Percentiles rank a stretch among this genome's conserved stretches.
Conservation (phyloP, 1,140 invertebrate genomes). For the Caenorhabditis remanei region DNA sequence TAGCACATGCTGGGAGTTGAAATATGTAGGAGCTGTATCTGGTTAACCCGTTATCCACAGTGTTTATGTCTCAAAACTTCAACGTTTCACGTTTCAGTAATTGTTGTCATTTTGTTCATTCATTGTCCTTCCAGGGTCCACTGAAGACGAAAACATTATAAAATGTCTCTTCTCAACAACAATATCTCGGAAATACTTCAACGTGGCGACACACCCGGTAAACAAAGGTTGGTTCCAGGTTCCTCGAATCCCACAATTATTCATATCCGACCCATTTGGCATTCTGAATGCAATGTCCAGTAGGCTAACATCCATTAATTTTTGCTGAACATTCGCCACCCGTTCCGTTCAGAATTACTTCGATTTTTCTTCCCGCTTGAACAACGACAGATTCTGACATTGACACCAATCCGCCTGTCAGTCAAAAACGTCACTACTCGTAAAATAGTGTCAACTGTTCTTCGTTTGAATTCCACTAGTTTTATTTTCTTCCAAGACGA, state of each 20-base stretch:
- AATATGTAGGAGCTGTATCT: no score
- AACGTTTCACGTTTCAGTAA: not conserved
- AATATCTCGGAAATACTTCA: slow-evolving; percentile 2
- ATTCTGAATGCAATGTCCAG: not conserved
- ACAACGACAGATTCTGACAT: not conserved
- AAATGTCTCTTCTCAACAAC: slow-evolving; percentile 36
- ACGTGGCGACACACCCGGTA: slow-evolving; percentile 12
- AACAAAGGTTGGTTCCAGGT: slow-evolving; percentile 30
- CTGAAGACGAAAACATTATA: no score
- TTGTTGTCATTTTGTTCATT: not conserved
- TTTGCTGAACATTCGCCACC: not conserved
- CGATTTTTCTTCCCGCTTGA: not conserved
- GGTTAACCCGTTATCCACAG: no score
- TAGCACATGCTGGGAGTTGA: no score
- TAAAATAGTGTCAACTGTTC: slow-evolving; percentile 22
- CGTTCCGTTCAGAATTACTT: not conserved
- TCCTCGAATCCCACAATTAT: not conserved
- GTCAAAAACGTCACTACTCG: slow-evolving; percentile 20
- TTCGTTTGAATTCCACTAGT: not conserved
- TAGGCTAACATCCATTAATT: not conserved
- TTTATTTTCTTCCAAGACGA: not conserved
- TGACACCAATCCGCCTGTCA: not conserved
- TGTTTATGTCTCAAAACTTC: not conserved
- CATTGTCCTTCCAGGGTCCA: not conserved
- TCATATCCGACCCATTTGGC: not conserved